Conservation (phyloP, 2,797 vertebrate species). For the Gobio occitaniae region DNA sequence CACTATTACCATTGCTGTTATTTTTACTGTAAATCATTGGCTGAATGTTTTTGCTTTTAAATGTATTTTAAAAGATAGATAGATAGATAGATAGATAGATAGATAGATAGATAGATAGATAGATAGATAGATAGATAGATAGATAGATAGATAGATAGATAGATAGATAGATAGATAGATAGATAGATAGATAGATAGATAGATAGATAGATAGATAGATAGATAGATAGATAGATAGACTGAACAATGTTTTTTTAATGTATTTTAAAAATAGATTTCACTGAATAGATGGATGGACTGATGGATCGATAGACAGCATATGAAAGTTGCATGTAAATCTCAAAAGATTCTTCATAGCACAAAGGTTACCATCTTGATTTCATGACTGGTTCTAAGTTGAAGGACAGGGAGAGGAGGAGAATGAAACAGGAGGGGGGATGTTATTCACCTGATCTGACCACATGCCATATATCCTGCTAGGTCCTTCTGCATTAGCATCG, state of each 20-base stretch:
- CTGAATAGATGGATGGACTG: too few relatives aligned
- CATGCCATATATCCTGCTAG: slow-evolving; percentile 5
- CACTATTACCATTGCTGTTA: background rate
- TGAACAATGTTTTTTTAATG: background rate
- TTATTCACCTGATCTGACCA: slow-evolving; percentile 22
- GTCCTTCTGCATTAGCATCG: slow-evolving; percentile 22
- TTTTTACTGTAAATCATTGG: background rate
- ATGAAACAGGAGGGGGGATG: background rate
- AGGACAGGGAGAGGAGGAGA: background rate
- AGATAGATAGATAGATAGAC: background rate
- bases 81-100: background rate
- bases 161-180: background rate
- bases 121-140: background rate
- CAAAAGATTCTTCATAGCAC: background rate
- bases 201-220: background rate
- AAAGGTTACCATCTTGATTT: background rate
- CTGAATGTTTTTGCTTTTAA: background rate
- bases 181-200: background rate
- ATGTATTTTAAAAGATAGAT: background rate
- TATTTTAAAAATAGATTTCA: background rate
- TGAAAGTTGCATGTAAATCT: slow-evolving; percentile 23
- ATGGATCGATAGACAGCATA: background rate
- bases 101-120: background rate
- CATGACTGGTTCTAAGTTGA: background rate
- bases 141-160: background rate